Percentiles rank a stretch among this genome's conserved stretches.
Conservation (phyloP, 1,140 invertebrate genomes). For the Scaptomyza montana region DNA sequence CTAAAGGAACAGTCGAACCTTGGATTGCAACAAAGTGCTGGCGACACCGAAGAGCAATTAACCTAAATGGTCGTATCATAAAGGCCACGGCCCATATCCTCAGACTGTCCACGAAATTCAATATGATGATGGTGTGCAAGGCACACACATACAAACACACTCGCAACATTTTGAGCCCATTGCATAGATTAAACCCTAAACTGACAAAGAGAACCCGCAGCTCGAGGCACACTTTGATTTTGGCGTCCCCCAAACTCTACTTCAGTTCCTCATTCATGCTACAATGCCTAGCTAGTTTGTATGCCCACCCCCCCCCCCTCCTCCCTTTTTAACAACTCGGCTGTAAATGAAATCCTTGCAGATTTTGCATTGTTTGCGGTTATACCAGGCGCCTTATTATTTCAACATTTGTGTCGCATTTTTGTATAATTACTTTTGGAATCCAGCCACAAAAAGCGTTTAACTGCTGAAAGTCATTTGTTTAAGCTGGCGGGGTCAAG, state of each 20-base stretch:
- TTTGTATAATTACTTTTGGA: conserved; percentile 24
- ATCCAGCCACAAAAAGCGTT: conserved; percentile 9
- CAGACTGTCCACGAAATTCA: conserved; percentile 43
- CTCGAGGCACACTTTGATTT: too few species aligned
- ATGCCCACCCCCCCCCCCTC: background rate
- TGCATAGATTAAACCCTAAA: conserved; percentile 19
- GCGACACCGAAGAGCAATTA: conserved; percentile 59
- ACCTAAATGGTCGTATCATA: conserved; percentile 71
- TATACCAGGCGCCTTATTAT: conserved; percentile 25
- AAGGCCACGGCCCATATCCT: conserved; percentile 31
- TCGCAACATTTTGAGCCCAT: too few species aligned
- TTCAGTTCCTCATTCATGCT: background rate
- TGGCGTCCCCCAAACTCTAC: background rate
- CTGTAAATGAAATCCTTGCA: conserved; percentile 42
- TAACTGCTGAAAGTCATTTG: conserved; percentile 5
- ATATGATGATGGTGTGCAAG: conserved; percentile 36
- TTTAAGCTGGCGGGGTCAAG: conserved; percentile 15
- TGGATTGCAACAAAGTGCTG: background rate
- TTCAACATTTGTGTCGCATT: conserved; percentile 23
- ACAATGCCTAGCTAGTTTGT: background rate
- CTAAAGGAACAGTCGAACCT: conserved; percentile 11
- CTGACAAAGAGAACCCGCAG: background rate
- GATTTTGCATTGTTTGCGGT: conserved; percentile 21
- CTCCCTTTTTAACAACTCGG: too few species aligned
- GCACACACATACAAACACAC: background rate